Evolutionary conservation across 2,113 vertebrate genomes (phyloP).

Genomic region (Morone saxatilis): DNA sequence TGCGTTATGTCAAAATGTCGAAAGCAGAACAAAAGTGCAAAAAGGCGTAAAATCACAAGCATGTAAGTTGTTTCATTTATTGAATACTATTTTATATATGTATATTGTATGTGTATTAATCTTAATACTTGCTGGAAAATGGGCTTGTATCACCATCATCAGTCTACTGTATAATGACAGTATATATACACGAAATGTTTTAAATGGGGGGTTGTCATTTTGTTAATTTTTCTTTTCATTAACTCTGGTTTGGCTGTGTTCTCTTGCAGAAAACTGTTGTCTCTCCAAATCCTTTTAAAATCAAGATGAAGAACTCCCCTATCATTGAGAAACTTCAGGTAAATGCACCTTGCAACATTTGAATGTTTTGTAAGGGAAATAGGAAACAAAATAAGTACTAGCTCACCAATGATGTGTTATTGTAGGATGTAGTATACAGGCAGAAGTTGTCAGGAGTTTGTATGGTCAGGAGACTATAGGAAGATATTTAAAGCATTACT

Average conservation of each 20-base stretch:
- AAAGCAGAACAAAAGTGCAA: neutral
- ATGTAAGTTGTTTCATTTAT: neutral
- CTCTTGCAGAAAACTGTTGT: conserved; percentile 66
- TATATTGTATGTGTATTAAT: no score
- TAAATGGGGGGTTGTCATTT: neutral
- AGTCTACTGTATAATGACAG: no score
- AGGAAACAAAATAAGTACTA: neutral
- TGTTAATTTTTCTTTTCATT: neutral
- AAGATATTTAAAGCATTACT: conserved; percentile 43
- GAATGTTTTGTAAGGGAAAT: neutral
- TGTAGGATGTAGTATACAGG: neutral
- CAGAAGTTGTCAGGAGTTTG: neutral
- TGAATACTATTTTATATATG: neutral
- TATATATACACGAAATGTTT: neutral
- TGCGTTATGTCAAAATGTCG: no score
- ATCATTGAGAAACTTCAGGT: conserved; percentile 86
- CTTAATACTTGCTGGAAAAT: no score
- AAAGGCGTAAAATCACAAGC: neutral
- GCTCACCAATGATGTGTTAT: neutral
- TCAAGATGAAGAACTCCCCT: conserved; percentile 78
- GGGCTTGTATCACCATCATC: no score
- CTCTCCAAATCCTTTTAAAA: conserved; percentile 67
- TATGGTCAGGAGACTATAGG: neutral
- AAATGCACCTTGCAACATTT: neutral
- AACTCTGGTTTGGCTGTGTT: conserved; percentile 4